Evolutionary conservation across 1,140 invertebrate genomes (phyloP), one percentile per base, ranked within the genome.

Genomic region (Dreissena polymorpha): DNA sequence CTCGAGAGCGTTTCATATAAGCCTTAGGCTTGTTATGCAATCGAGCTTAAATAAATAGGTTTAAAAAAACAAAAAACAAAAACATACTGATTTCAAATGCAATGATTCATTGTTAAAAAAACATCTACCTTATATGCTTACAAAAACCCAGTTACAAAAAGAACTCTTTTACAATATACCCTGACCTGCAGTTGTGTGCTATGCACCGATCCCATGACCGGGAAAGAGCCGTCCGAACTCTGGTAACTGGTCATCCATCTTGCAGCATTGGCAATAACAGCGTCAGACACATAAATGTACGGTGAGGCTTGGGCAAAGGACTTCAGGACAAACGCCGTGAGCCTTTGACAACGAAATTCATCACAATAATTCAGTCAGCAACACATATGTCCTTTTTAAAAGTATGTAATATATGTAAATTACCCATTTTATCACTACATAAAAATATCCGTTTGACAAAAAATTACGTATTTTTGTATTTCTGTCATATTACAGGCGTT

Each of bases 171-270:
- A 60, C 3, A 60, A 23, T 60, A 51, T 29, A 21, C 1, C 18
- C 21, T 68, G 72, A 85, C 83, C 75, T 80, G 82, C 86, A 89
- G 84, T 14, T 82, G 64, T 25, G 76, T 83, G 57, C 87, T 84
- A 50, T 84, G 86, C 18, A 88, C 80, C 23, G 64, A 68, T n/a
- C 88, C 86, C 55, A 80, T 68, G 29, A 85, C 82, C 14, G 95
- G 94, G 89, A 98, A 98, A 85, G 95, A 96, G 64, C 98, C 98
- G 90, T 97, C 97, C 0, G 92, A 8, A 0, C 93, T 94, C 93
- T 99, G 98, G 85, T 95, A 94, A 13, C 93, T 92, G 0, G 95
- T 93, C 57, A 99, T 93, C 96, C 97, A 99, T 49, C 95, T 93
- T 6, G 98, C 92, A 14, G 96, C 95, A 64, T 94, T 94, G 8